Base-by-base conservation (phyloP, 2,113 vertebrate genomes). In the Spea bombifrons region DNA sequence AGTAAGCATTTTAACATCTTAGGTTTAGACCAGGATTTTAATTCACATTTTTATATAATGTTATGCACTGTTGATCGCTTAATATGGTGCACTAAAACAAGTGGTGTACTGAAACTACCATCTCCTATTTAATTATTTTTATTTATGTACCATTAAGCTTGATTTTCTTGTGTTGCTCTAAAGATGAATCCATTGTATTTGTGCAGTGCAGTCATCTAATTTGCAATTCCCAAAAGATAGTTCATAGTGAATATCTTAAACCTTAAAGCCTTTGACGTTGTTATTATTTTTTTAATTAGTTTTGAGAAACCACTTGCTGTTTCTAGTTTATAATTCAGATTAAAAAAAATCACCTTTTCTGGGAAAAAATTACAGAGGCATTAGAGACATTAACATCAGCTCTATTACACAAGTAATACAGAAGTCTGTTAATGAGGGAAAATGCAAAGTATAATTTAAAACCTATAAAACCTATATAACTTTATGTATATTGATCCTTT, bases 261-360 rank as follows among this genome's bases (percentile, higher is more conserved):
- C 68, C 81, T 82, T 78, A 81, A 66, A 83, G 43, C 43, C 65
- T 75, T 82, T 81, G 80, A 83, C 57, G 74, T 75, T 84, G 75
- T 78, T 90, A 89, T 89, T 83, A 88, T 85, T 90, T 89, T 81
- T 88, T 90, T 92, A 88, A 90, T 91, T 90, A 89, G 90, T 64
- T 64, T 64, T 64, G 8, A 30, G 61, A 30, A 30, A 30, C 30
- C 30, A 30, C 30, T 30, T 30, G 30, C 30, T 30, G 30, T 30
- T 30, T 30, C 30, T 30, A 30, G 30, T 30, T 30, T 30, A 30
- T 30, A 30, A 30, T 30, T 30, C 30, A 30, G 30, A 30, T 30
- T 30, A 30, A 30, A 30, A 30, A 30, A 30, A 30, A 30, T 30
- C 30, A 30, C 30, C 30, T 30, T n/a, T 30, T 30, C 30, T 30